Conservation (phyloP, 2,888 invertebrate genomes). For the Pristionchus exspectatus region DNA sequence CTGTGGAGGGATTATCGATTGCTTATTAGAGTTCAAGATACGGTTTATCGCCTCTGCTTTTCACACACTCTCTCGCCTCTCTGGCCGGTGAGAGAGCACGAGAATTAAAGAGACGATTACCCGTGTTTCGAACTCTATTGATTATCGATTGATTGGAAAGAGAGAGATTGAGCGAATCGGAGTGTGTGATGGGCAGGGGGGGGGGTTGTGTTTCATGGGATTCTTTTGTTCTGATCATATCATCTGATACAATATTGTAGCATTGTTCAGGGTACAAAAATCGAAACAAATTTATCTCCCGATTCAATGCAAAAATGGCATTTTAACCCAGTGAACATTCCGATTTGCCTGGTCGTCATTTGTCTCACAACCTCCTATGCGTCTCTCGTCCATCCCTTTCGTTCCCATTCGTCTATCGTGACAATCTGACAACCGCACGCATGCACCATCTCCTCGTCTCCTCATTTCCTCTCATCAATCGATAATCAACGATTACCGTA, state of each 20-base stretch:
- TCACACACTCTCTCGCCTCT: too few species aligned
- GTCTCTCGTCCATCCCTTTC: constrained; percentile 1
- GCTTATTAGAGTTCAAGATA: neutral
- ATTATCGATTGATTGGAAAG: neutral
- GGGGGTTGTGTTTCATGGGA: neutral
- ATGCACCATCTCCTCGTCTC: neutral
- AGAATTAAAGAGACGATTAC: too few species aligned
- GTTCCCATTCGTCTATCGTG: constrained; percentile 10
- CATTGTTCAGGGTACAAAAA: neutral
- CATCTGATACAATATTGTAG: neutral
- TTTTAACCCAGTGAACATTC: neutral
- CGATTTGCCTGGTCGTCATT: neutral
- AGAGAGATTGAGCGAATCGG: neutral
- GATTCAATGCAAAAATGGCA: too few species aligned
- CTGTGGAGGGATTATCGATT: neutral
- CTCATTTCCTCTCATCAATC: constrained; percentile 42
- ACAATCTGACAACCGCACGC: neutral
- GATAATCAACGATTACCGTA: constrained; percentile 37
- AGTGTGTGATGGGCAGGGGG: neutral
- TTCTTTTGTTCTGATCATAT: too few species aligned
- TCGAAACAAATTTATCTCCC: neutral
- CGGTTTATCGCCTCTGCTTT: too few species aligned
- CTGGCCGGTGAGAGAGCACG: too few species aligned
- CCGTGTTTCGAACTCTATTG: neutral
- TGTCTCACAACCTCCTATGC: neutral